A percentile compares a stretch with the other conserved stretches of the same genome.
These are phyloP conservation scores for Xenopus borealis DNA, from an alignment of 2,113 vertebrate genomes.

Conservation along the genomic window DNA sequence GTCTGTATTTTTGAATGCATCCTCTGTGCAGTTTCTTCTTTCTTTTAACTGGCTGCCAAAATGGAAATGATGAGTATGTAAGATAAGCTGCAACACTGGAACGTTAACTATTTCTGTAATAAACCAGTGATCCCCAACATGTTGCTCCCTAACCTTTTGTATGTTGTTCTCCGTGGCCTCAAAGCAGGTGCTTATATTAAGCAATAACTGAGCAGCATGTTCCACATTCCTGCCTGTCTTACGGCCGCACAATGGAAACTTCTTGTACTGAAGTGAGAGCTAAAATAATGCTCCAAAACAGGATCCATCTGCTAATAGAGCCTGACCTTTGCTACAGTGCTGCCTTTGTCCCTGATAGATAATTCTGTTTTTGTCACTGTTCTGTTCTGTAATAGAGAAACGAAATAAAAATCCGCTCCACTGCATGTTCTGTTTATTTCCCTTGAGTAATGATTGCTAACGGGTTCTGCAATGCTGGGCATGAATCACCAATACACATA, in stretches of 20 bases:
- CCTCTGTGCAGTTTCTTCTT: too few species aligned
- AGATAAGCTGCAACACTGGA: too few species aligned
- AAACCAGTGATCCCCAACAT: too few species aligned
- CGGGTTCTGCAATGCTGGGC: too few species aligned
- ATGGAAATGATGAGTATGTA: too few species aligned
- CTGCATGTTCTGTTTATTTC: background rate
- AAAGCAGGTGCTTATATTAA: too few species aligned
- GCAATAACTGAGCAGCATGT: background rate
- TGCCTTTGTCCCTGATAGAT: background rate
- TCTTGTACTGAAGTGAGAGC: background rate
- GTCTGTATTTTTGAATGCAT: too few species aligned
- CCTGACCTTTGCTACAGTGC: constrained; percentile 18
- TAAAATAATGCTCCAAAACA: constrained; percentile 24
- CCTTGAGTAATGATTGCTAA: background rate
- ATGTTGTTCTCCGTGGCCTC: too few species aligned
- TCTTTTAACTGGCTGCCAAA: too few species aligned
- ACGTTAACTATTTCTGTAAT: too few species aligned
- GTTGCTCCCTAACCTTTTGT: too few species aligned
- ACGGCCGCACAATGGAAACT: background rate
- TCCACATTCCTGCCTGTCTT: background rate
- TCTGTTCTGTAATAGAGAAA: background rate
- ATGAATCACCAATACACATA: too few species aligned
- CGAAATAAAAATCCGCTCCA: background rate
- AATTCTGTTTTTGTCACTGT: background rate
- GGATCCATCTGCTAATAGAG: constrained; percentile 33